Evolutionary conservation across 2,113 vertebrate species (phyloP).

Genomic region (Daubentonia madagascariensis): DNA sequence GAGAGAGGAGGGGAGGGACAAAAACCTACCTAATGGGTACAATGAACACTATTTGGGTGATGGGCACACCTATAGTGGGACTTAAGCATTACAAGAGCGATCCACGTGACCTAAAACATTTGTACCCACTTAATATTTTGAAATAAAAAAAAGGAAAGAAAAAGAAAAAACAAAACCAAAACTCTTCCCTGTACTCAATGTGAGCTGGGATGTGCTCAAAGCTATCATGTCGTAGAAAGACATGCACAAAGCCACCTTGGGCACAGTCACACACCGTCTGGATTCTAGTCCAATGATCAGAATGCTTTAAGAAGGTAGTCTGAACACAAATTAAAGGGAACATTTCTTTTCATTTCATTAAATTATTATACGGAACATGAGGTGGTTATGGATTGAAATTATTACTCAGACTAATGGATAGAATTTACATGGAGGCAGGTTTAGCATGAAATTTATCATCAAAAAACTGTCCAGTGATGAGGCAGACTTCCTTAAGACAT

Average conservation of each 20-base stretch:
- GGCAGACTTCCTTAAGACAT: background rate
- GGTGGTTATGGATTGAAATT: constrained; percentile 59
- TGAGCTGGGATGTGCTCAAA: background rate
- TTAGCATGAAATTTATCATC: constrained; percentile 19
- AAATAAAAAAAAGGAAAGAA: background rate
- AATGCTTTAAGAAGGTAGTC: constrained; percentile 24
- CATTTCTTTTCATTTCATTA: constrained; percentile 69
- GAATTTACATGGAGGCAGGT: constrained; percentile 2
- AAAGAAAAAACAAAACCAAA: background rate
- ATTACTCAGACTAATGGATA: constrained; percentile 32
- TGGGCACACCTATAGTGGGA: no score
- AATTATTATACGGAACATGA: constrained; percentile 58
- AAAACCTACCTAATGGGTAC: no score
- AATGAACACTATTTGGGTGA: no score
- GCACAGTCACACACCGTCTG: background rate
- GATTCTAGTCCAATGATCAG: background rate
- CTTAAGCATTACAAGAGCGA: no score
- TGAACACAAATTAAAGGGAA: constrained; percentile 68
- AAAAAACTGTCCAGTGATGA: background rate
- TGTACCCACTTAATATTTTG: no score
- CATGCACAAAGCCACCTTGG: background rate
- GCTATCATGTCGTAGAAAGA: background rate
- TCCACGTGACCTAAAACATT: no score
- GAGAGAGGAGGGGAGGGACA: no score
- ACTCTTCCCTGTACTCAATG: background rate